Conservation (phyloP, 2,888 invertebrate genomes). For the Cryptus armator region DNA sequence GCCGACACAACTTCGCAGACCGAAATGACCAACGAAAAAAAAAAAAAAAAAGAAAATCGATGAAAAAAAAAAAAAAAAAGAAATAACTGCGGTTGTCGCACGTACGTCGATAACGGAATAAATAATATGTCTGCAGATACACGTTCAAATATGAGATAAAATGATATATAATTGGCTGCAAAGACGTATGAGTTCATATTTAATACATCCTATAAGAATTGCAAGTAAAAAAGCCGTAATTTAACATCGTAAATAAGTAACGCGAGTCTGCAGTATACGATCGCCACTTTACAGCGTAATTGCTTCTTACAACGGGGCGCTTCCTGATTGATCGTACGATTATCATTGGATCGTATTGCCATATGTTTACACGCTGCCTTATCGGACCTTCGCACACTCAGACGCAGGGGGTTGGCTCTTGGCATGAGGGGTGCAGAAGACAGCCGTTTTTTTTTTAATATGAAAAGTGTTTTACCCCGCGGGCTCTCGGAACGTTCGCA, state of each 20-base stretch:
- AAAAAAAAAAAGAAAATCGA: conserved; percentile 21
- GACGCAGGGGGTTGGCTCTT: neutral
- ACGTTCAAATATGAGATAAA: conserved; percentile 28
- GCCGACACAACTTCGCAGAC: conserved; percentile 17
- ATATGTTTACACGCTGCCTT: conserved; percentile 74
- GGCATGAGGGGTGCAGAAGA: neutral
- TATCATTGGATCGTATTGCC: conserved; percentile 78
- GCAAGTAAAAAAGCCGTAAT: conserved; percentile 71
- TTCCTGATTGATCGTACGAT: conserved; percentile 78
- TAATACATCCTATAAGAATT: neutral
- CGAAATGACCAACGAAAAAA: neutral
- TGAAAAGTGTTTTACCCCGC: neutral
- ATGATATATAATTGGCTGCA: conserved; percentile 36
- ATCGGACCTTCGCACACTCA: conserved; percentile 57
- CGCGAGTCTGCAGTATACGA: conserved; percentile 65
- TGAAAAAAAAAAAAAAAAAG: conserved; percentile 40
- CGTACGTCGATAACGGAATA: neutral
- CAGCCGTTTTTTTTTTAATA: neutral
- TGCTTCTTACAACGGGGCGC: conserved; percentile 73
- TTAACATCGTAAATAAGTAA: conserved; percentile 80
- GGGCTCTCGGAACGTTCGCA: neutral
- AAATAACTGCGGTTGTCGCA: neutral
- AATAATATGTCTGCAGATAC: conserved; percentile 40
- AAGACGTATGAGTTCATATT: conserved; percentile 2
- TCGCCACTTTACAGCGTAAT: conserved; percentile 73